Conservation (phyloP, 2,797 vertebrate species). For the Sebastiscus albofasciatus region DNA sequence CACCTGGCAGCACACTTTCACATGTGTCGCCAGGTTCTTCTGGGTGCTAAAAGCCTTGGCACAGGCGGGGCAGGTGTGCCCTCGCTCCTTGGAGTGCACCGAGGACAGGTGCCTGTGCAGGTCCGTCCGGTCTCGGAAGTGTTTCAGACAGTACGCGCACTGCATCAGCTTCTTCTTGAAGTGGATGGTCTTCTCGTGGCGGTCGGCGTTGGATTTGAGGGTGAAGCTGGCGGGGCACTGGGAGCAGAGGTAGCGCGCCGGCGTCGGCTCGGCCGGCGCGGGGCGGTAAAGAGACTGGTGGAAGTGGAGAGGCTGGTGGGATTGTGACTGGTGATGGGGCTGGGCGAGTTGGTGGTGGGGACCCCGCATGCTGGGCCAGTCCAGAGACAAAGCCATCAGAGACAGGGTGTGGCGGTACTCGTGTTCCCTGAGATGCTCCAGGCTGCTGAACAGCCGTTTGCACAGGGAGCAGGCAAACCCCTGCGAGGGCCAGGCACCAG, state of each 20-base stretch:
- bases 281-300: slow-evolving; percentile 63
- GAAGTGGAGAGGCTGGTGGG: slow-evolving; percentile 50
- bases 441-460: slow-evolving; percentile 84
- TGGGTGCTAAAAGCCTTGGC: slow-evolving; percentile 84
- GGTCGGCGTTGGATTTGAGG: slow-evolving; percentile 88
- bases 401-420: slow-evolving; percentile 81
- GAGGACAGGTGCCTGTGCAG: slow-evolving; percentile 83
- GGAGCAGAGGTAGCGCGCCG: slow-evolving; percentile 85
- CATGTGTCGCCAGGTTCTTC: slow-evolving; percentile 86
- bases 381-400: slow-evolving; percentile 79
- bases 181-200: slow-evolving; percentile 86
- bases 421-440: slow-evolving; percentile 85
- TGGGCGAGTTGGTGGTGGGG: slow-evolving; percentile 38
- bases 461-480: slow-evolving; percentile 86
- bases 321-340: slow-evolving; percentile 34
- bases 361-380: slow-evolving; percentile 62
- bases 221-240: slow-evolving; percentile 88
- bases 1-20: slow-evolving; percentile 82
- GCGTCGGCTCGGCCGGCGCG: slow-evolving; percentile 12
- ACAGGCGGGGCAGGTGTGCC: slow-evolving; percentile 78
- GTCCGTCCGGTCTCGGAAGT: slow-evolving; percentile 85
- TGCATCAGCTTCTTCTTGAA: slow-evolving; percentile 88
- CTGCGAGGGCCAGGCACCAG: slow-evolving; percentile 63
- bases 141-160: slow-evolving; percentile 82
- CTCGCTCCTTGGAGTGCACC: slow-evolving; percentile 78